Evolutionary conservation across 2,888 invertebrate genomes (phyloP), one percentile per base, ranked within the genome.

Genomic region (Caenorhabditis zanzibari): DNA sequence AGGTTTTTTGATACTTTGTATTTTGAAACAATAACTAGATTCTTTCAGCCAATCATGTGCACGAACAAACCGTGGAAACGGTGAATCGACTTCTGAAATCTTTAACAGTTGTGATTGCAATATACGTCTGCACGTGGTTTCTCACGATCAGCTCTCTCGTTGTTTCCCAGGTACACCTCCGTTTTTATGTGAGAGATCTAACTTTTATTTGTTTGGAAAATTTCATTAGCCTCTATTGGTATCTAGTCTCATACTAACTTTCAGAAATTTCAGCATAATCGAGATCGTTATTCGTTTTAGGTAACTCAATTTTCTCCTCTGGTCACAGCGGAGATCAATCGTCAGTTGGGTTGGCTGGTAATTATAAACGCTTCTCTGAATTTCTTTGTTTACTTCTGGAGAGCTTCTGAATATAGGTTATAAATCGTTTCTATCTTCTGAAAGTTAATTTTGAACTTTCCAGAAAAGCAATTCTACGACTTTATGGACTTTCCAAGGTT

Each of bases 61-160:
- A 81, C 32, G 83, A 83, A 22, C 32, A 68, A 35, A 83, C 83
- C 22, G 49, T 86, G 64, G 79, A 75, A 47, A 47, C 71, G 9
- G 68, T 86, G 22, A 79, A 79, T 54, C 77, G 86, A 19, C 76
- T 87, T 47, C 82, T 88, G 63, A 85, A 81, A 47, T 88, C 88
- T 22, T 58, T 88, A 22, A 83, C 83, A 56, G 49, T 88, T 10
- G 85, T 88, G 10, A 80, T 86, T 28, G 47, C 58, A 19, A 82
- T 88, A 14, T 88, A 88, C 41, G 80, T 81, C 12, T 84, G 64
- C 56, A 88, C 88, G 28, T 88, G 88, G 88, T 86, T 86, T 69
- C 73, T 88, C 56, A 88, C 88, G 47, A 83, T 88, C 14, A 58
- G 69, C n/a, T 76, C 83, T 9, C 81, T 88, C 2, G 66, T 88